These are phyloP conservation scores for Amphilophus citrinellus DNA, from an alignment of 2,113 vertebrate species.

Conservation along the genomic window DNA sequence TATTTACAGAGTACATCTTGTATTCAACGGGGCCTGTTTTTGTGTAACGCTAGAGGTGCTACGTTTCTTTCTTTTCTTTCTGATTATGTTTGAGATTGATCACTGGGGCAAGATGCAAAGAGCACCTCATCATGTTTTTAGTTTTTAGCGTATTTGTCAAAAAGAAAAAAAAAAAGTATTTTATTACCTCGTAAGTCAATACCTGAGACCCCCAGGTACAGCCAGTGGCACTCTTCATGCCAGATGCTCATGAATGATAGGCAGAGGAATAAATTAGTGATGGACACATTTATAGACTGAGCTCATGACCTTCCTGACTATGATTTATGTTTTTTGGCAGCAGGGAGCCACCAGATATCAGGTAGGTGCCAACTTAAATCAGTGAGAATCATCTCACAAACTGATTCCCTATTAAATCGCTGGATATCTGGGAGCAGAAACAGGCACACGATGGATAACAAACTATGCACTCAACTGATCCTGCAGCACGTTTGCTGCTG, in stretches of 20 bases:
- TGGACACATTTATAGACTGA: constrained; percentile 73
- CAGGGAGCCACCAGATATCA: constrained; percentile 49
- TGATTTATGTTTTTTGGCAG: constrained; percentile 71
- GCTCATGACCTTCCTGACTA: constrained; percentile 65
- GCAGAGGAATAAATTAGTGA: constrained; percentile 74
- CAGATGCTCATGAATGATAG: constrained; percentile 63
- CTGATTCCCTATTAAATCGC: constrained; percentile 38
- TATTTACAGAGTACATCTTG: constrained; percentile 46
- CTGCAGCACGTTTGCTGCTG: constrained; percentile 12
- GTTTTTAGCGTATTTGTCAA: constrained; percentile 50
- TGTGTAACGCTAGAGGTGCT: constrained; percentile 23
- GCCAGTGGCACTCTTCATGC: constrained; percentile 24
- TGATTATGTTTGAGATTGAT: constrained; percentile 41
- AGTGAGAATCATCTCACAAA: constrained; percentile 54
- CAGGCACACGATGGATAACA: constrained; percentile 15
- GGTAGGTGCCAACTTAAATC: constrained; percentile 68
- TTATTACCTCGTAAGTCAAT: constrained; percentile 53
- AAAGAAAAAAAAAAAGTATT: constrained; percentile 50
- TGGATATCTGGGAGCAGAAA: constrained; percentile 35
- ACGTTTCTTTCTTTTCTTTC: constrained; percentile 19
- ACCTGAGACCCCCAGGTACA: constrained; percentile 29
- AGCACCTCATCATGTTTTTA: constrained; percentile 45
- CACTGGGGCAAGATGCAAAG: background rate
- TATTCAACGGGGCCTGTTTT: constrained; percentile 18
- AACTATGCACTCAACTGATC: constrained; percentile 10